Conservation (phyloP, 1,140 invertebrate genomes). For the Drosophila jambulina region DNA sequence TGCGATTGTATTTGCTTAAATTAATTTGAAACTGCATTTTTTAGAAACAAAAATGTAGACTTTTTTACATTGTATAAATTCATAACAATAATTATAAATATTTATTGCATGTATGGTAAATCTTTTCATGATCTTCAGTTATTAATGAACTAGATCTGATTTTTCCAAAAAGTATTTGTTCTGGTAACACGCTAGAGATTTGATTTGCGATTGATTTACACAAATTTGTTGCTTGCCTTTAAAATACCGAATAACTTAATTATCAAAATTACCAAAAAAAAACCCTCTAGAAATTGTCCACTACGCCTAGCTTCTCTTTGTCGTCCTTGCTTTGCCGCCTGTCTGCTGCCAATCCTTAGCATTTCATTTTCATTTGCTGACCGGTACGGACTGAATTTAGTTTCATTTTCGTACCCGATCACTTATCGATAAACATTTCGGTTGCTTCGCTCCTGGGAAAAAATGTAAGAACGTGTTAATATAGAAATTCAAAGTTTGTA, state of each 20-base stretch:
- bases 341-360: conserved; percentile 30
- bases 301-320: conserved; percentile 31
- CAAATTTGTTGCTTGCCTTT: conserved; percentile 39
- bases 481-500: neutral
- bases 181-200: conserved; percentile 61
- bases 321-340: conserved; percentile 19
- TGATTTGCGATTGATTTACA: conserved; percentile 46
- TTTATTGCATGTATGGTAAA: neutral
- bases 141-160: neutral
- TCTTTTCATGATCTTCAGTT: neutral
- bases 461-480: conserved; percentile 3
- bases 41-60: neutral
- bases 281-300: conserved; percentile 51
- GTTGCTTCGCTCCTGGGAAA: conserved; percentile 35
- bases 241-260: conserved; percentile 69
- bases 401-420: neutral
- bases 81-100: neutral
- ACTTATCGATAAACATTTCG: conserved; percentile 12
- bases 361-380: conserved; percentile 51
- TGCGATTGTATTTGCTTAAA: neutral
- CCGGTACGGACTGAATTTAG: neutral
- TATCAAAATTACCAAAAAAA: conserved; percentile 65
- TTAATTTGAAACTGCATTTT: neutral
- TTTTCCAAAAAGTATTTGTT: conserved; percentile 5
- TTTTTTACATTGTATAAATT: neutral